Base-by-base conservation (phyloP, 2,797 vertebrate genomes). In the Myioborus melanocephalus region DNA sequence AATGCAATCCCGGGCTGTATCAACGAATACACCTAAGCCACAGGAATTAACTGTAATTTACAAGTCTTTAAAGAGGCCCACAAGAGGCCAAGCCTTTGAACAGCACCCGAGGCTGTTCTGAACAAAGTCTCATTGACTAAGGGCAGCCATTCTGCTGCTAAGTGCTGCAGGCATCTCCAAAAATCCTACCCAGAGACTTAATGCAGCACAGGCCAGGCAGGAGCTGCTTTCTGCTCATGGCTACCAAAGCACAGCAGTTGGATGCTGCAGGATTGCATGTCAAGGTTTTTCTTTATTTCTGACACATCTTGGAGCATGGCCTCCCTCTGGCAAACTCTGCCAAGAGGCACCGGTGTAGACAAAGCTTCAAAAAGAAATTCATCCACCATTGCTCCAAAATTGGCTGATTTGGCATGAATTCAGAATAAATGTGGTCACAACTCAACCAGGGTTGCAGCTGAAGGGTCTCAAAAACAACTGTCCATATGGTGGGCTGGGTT, bases 11-110 rank as follows among this genome's bases (percentile, higher is more conserved):
- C 57, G 77, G 30, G 55, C 32, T 90, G 46, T 47, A 27, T 21
- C 34, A 14, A n/a, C 23, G 81, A 68, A 87, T 85, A 65, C 46
- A 69, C 55, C 35, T 91, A 91, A 94, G 0, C 44, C 2, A 0
- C 41, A 73, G 79, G 90, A 92, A 90, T 96, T 94, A 93, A 78
- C 47, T 88, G 75, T 79, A 59, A 93, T 93, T 93, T 93, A 75
- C 82, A 86, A 81, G 61, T 69, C 93, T 90, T 91, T 79, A 93
- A 94, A 91, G 50, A 41, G 64, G 43, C 2, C 8, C 43, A 76
- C 41, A 76, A 24, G 47, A 90, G 59, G 26, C 76, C 39, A 76
- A 82, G 66, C 65, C 70, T 92, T 76, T 69, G 49, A 91, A 78
- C 93, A 88, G 13, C 65, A 76, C 93, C 87, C 0, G 43, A 85